Percentiles rank a stretch among this genome's conserved stretches.
Evolutionary conservation across 2,888 invertebrate genomes (phyloP).

Genomic region (Eupithecia insigniata): DNA sequence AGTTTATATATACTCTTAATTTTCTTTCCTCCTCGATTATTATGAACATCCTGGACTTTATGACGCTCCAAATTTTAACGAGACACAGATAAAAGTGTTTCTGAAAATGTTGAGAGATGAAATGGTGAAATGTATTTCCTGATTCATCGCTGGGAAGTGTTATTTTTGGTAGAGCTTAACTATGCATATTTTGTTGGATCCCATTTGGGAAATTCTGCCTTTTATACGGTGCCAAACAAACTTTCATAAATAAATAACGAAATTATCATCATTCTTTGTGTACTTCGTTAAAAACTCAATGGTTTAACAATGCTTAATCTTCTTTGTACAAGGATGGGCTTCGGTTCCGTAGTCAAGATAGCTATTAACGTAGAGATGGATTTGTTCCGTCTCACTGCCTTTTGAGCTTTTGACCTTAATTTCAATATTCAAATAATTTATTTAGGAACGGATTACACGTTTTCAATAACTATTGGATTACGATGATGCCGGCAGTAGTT

Average conservation of each 20-base stretch:
- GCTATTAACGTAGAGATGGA: neutral
- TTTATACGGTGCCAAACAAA: neutral
- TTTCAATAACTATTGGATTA: no score
- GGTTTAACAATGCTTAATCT: neutral
- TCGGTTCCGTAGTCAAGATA: neutral
- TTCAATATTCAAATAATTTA: no score
- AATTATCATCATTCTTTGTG: neutral
- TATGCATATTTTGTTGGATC: neutral
- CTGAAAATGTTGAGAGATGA: conserved; percentile 7
- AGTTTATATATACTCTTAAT: conserved; percentile 36
- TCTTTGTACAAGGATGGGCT: neutral
- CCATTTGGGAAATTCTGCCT: neutral
- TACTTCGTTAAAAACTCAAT: neutral
- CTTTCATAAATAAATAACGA: no score
- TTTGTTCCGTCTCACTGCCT: neutral
- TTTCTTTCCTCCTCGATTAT: conserved; percentile 34
- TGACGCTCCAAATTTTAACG: conserved; percentile 17
- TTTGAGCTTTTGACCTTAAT: no score
- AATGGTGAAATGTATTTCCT: neutral
- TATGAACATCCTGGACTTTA: conserved; percentile 33
- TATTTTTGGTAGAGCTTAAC: neutral
- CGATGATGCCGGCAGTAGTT: no score
- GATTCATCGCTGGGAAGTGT: neutral
- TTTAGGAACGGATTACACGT: no score
- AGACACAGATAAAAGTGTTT: conserved; percentile 13